Evolutionary conservation across 2,113 vertebrate genomes (phyloP).

Genomic region (Erythrocercus mccallii): DNA sequence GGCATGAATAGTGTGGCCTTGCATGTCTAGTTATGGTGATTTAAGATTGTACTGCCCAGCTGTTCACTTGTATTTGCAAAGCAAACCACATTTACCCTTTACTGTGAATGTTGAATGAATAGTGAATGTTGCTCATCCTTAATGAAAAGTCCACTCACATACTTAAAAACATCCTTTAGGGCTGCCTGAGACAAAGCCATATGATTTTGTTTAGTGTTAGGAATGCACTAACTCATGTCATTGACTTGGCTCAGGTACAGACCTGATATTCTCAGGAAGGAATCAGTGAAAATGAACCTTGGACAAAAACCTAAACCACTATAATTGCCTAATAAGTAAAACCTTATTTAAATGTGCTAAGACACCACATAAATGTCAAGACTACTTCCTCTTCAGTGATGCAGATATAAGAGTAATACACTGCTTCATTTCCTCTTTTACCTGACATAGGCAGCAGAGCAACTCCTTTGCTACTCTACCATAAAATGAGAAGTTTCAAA

Average conservation of each 20-base stretch:
- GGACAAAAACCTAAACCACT: background rate
- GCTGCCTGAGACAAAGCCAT: background rate
- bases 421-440: background rate
- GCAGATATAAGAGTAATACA: background rate
- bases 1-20: background rate
- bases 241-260: background rate
- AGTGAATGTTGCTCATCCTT: background rate
- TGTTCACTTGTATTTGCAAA: background rate
- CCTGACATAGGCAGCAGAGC: background rate
- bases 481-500: background rate
- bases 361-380: background rate
- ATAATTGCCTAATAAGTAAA: background rate
- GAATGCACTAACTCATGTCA: background rate
- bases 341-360: background rate
- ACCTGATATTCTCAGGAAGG: background rate
- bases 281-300: background rate
- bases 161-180: background rate
- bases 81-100: background rate
- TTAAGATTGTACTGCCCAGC: background rate
- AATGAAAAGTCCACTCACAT: background rate
- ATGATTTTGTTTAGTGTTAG: background rate
- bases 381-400: background rate
- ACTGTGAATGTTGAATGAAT: background rate
- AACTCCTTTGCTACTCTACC: background rate
- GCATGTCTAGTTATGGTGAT: background rate